Percentiles rank a stretch among this genome's conserved stretches.
These are phyloP conservation scores for Mus minutoides DNA, from an alignment of 2,797 vertebrate genomes.

Conservation along the genomic window DNA sequence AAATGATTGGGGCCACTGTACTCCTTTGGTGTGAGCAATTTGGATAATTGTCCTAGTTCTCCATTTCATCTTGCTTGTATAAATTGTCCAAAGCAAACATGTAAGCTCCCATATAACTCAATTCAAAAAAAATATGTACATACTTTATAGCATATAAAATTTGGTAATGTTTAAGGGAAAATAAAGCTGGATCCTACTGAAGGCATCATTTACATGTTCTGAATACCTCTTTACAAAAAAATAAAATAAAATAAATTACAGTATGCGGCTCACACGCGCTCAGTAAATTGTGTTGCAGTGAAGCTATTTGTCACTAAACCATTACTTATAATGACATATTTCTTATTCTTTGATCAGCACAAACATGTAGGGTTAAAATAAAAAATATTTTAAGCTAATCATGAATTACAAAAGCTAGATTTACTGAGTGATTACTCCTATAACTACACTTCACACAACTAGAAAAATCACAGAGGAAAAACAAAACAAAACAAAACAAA, in stretches of 20 bases:
- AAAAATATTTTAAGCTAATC: conserved; percentile 52
- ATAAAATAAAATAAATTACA: conserved; percentile 69
- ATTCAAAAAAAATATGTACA: conserved; percentile 46
- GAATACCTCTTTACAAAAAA: conserved; percentile 67
- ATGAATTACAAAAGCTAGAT: conserved; percentile 22
- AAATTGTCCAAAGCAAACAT: conserved; percentile 64
- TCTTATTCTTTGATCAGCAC: conserved; percentile 38
- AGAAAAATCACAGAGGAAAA: neutral
- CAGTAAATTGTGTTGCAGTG: conserved; percentile 71
- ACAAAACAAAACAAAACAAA: too few species aligned
- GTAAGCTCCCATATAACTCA: conserved; percentile 32
- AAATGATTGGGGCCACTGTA: conserved; percentile 70
- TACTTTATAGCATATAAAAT: conserved; percentile 62
- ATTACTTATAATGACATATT: conserved; percentile 74
- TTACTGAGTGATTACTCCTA: neutral
- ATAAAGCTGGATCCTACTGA: conserved; percentile 64
- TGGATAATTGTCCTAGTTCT: conserved; percentile 72
- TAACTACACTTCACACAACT: neutral
- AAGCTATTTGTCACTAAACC: conserved; percentile 70
- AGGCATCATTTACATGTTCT: conserved; percentile 77
- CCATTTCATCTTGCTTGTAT: conserved; percentile 47
- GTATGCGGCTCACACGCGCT: conserved; percentile 58
- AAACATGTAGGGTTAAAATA: conserved; percentile 51
- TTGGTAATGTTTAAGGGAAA: conserved; percentile 73
- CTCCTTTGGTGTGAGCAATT: conserved; percentile 66